Evolutionary conservation across 2,888 invertebrate species (phyloP), one percentile per base, ranked within the genome.

Genomic region (Caenorhabditis doughertyi): DNA sequence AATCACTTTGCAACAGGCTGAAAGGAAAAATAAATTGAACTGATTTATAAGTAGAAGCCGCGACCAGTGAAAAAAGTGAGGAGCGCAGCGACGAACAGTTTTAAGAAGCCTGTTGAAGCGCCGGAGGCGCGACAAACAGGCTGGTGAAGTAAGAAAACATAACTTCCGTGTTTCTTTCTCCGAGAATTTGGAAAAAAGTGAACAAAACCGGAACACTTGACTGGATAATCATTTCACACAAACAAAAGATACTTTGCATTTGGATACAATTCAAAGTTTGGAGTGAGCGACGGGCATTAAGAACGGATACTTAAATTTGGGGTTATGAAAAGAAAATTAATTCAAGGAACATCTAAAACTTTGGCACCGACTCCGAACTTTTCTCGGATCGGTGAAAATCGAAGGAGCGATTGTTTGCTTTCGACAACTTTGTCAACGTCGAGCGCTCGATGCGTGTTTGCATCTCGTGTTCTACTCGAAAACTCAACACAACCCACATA

Each of bases 1-100:
- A 58, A 84, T 81, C 55, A 84, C 77, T 62, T 84, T 84, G 64
- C 73, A 79, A 70, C 84, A 81, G 8, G 84, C 84, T 84, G 84
- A 39, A 84, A 84, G 35, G n/a, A 25, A 8, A 25, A 35, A 5
- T 5, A 25, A 44, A 27, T 53, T 49, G 18, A 47, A 47, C n/a
- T 47, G 44, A 47, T 47, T 47, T 47, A 47, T 42, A 13, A 42
- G 27, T 27, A 42, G 16, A 23, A 16, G n/a, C n/a, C n/a, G n/a
- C n/a, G n/a, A n/a, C n/a, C n/a, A n/a, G n/a, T n/a, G n/a, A n/a
- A n/a, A n/a, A n/a, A n/a, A n/a, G n/a, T n/a, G n/a, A n/a, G n/a
- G n/a, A n/a, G n/a, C n/a, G n/a, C n/a, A n/a, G n/a, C n/a, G n/a
- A n/a, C n/a, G n/a, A n/a, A n/a, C n/a, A n/a, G n/a, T n/a, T n/a